Evolutionary conservation across 2,797 vertebrate species (phyloP), one percentile per base, ranked within the genome.

Genomic region (Podarcis siculus): DNA sequence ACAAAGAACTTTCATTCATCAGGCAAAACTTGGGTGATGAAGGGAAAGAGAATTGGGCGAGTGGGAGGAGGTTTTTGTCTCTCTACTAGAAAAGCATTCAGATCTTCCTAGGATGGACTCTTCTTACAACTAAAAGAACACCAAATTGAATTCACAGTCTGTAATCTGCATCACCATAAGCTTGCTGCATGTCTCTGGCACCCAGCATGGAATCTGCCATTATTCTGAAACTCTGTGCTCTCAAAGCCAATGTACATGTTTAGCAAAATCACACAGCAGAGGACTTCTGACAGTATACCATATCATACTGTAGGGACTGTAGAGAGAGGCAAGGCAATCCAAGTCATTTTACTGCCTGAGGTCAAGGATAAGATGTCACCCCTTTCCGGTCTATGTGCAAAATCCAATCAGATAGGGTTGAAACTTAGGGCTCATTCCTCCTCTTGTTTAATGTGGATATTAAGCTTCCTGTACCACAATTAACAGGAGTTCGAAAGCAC

Each of bases 1-100:
- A 91, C 85, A 91, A 87, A 86, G 30, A 80, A 89, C 86, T 17
- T 82, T 58, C 78, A 79, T 76, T 89, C 42, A 39, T 66, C 1
- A n/a, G 58, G 30, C 66, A 72, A 64, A 85, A 73, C 21, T 30
- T 27, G n/a, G 35, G 17, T 8, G 25, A 21, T 17, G n/a, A 79
- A 85, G n/a, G 17, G 37, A 37, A 17, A 19, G 4, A 15, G 39
- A 27, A 55, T n/a, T 15, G 1, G 35, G 9, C 6, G 21, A 23
- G 1, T 23, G 61, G 61, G 21, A 45, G 37, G 67, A 15, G 17
- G 17, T 17, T 79, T 69, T 30, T 37, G 55, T 64, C 4, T 67
- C 21, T 67, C 58, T 32, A 15, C 15, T 79, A 21, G 30, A 25
- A 39, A 88, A 5, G 17, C 25, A 10, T 30, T 37, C 39, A 80